Evolutionary conservation across 2,888 invertebrate genomes (phyloP), one percentile per base, ranked within the genome.

Genomic region (Gortyna flavago): DNA sequence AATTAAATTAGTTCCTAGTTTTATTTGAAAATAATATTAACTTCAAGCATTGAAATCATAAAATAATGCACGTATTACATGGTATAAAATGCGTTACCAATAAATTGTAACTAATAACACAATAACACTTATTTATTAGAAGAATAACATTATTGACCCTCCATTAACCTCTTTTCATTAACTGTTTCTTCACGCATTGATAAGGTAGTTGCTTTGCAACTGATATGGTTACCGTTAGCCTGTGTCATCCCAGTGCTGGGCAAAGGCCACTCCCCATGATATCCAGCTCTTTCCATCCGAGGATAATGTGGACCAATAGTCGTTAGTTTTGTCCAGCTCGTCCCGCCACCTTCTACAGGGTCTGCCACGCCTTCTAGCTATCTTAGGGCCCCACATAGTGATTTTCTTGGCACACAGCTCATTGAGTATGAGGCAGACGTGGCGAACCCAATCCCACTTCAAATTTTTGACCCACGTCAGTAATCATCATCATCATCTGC

Each of bases 41-140:
- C 16, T 72, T 11, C n/a, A 48, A 18, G 6, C 35, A 57, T 73
- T 44, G 13, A 21, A 74, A 16, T 74, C 69, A 68, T 48, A 61
- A 41, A 80, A 80, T 35, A 72, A 61, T 32, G 32, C n/a, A 51
- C 80, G 21, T 21, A 72, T 72, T 80, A 51, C 61, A 78, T 11
- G 62, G 54, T 54, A 2, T 54, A 11, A 44, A 29, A 29, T 13
- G 41, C 35, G 18, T 72, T 18, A 67, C 35, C 29, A 68, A 29
- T 67, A 13, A 61, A 67, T 51, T n/a, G 38, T 75, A 32, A 76
- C 76, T 68, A 76, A 75, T 35, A 65, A 38, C 11, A 65, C 18
- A 38, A 59, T 66, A 66, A 65, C 4, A 35, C 32, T n/a, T 61
- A 61, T 61, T 62, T 41, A 32, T 78, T 5, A 38, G 4, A 65